Base-by-base conservation (phyloP, 2,888 invertebrate species). In the Cacoxenus indagator region DNA sequence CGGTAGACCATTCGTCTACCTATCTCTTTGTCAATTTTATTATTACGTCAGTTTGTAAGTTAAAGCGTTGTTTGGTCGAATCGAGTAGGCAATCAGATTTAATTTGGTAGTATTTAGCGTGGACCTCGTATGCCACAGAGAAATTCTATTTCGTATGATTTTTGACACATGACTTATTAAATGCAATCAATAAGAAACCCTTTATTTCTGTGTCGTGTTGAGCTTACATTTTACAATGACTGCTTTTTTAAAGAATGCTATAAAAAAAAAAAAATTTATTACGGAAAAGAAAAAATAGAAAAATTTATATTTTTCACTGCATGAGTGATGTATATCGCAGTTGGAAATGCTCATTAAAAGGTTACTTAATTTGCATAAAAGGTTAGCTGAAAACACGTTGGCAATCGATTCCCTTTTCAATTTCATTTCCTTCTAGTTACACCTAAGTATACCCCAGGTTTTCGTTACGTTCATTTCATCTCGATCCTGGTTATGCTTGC, bases 151-250 rank as follows among this genome's bases (percentile, higher is more conserved):
- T 76, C 73, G 72, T 67, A 72, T 75, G 74, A 82, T 80, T 81
- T 83, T 81, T 76, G n/a, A 78, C 76, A 74, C 83, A 75, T 80
- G 81, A 80, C 79, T 80, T 83, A 75, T 73, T 79, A 82, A 81
- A 76, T 73, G 70, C 72, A 71, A 71, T 78, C 74, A 78, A 78
- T 75, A 72, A 71, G 71, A 71, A 70, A 31, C 65, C 67, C 55
- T 68, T 66, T 26, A 9, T 64, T 14, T 64, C 9, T 24, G 31
- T 9, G 4, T 31, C 5, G 9, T 31, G 31, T 31, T 37, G 37
- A 4, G 37, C 5, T 37, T 37, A 37, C 37, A 37, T 37, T 8
- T 37, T 14, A 37, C 8, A 37, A 14, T 37, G 8, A 37, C 8
- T 37, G 37, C 37, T 37, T 37, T 37, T 8, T 14, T 37, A 37